Evolutionary conservation across 2,797 vertebrate species (phyloP).

Genomic region (Acrossocheilus fasciatus): DNA sequence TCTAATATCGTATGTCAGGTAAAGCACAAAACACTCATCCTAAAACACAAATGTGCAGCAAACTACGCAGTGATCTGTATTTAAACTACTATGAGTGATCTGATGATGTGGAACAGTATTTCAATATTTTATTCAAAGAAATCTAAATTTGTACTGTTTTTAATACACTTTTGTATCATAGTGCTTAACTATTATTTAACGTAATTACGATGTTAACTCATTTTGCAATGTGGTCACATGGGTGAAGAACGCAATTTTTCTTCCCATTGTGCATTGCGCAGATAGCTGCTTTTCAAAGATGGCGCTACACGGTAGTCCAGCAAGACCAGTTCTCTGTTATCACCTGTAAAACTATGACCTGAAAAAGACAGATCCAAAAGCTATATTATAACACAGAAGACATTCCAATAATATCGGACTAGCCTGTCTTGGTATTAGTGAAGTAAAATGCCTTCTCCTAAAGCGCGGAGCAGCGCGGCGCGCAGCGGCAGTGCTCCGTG

Average conservation of each 20-base stretch:
- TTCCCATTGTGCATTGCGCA: slow-evolving; percentile 58
- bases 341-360: slow-evolving; percentile 62
- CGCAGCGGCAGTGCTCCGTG: slow-evolving; percentile 72
- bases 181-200: background rate
- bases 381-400: slow-evolving; percentile 2
- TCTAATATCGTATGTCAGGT: background rate
- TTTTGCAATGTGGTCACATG: slow-evolving; percentile 41
- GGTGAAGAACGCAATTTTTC: background rate
- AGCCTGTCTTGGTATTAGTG: background rate
- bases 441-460: slow-evolving; percentile 78
- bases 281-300: slow-evolving; percentile 69
- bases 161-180: background rate
- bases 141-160: background rate
- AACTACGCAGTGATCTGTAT: background rate
- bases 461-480: slow-evolving; percentile 70
- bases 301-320: slow-evolving; percentile 57
- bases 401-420: background rate
- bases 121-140: background rate
- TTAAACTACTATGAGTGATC: background rate
- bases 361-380: slow-evolving; percentile 22
- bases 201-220: background rate
- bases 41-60: background rate
- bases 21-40: background rate
- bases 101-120: background rate
- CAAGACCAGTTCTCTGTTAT: slow-evolving; percentile 64